phyloP scores from a whole-genome alignment of 2,888 invertebrate species.

The Agrenia bidenticulata region DNA sequence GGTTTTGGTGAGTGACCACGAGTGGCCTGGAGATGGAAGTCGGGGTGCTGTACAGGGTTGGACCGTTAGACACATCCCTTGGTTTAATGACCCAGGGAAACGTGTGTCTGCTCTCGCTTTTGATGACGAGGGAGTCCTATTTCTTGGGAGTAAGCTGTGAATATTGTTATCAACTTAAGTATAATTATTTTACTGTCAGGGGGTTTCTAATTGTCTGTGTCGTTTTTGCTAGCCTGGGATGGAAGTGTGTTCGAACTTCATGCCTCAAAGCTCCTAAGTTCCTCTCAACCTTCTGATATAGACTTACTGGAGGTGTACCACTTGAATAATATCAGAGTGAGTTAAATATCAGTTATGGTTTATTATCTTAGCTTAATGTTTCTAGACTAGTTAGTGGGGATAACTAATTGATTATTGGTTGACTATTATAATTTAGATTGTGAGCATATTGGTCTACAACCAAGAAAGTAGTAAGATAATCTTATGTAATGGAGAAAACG shows the following conservation, averaged over 20 bases:
- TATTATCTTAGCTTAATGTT: no score
- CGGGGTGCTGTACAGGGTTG: slow-evolving; percentile 22
- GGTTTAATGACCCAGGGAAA: slow-evolving; percentile 47
- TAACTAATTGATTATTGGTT: background rate
- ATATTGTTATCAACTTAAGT: background rate
- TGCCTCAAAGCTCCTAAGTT: slow-evolving; percentile 27
- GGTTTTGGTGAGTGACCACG: slow-evolving; percentile 44
- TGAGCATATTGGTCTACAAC: slow-evolving; percentile 45
- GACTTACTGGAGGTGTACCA: slow-evolving; percentile 38
- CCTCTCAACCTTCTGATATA: slow-evolving; percentile 12
- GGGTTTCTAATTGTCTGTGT: background rate
- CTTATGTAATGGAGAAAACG: slow-evolving; percentile 46
- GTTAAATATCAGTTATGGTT: background rate
- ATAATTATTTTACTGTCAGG: background rate
- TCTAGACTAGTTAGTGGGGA: no score
- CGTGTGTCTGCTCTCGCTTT: slow-evolving; percentile 48
- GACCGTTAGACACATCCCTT: slow-evolving; percentile 45
- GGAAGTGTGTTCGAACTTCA: slow-evolving; percentile 49
- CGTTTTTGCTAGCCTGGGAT: slow-evolving; percentile 44
- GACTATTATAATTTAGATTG: slow-evolving; percentile 21
- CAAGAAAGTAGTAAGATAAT: slow-evolving; percentile 47
- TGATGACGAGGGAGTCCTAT: slow-evolving; percentile 48
- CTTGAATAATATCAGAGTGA: slow-evolving; percentile 34
- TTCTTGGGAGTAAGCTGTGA: slow-evolving; percentile 44
- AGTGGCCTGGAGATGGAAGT: slow-evolving; percentile 28